Conservation (phyloP, 2,888 invertebrate genomes). For the Watsonalla cultraria region DNA sequence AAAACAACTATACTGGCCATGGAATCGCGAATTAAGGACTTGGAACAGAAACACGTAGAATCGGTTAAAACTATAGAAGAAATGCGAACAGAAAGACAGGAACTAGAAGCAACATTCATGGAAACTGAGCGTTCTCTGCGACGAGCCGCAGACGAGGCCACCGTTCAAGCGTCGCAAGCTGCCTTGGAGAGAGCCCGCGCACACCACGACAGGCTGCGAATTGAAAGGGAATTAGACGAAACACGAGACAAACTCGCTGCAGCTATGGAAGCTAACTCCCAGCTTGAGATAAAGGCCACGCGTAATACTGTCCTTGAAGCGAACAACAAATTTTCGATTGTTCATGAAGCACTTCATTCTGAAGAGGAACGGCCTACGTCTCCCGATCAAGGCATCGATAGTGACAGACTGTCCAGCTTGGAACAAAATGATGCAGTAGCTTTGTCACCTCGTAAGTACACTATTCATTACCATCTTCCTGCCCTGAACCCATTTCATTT, state of each 20-base stretch:
- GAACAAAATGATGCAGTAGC: slow-evolving; percentile 76
- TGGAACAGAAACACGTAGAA: slow-evolving; percentile 48
- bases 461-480: background rate
- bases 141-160: slow-evolving; percentile 84
- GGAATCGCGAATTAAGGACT: slow-evolving; percentile 48
- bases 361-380: slow-evolving; percentile 80
- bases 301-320: slow-evolving; percentile 52
- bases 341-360: slow-evolving; percentile 42
- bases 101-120: slow-evolving; percentile 56
- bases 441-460: slow-evolving; percentile 65
- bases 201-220: slow-evolving; percentile 82
- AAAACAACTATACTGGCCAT: slow-evolving; percentile 36
- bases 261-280: slow-evolving; percentile 50
- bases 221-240: slow-evolving; percentile 82
- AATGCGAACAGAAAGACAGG: slow-evolving; percentile 56
- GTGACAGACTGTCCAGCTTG: slow-evolving; percentile 84
- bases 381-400: slow-evolving; percentile 94
- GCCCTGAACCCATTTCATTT: too few species aligned
- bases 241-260: slow-evolving; percentile 66
- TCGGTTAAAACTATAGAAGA: slow-evolving; percentile 44
- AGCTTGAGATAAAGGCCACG: slow-evolving; percentile 67
- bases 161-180: slow-evolving; percentile 85
- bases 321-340: slow-evolving; percentile 47
- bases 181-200: slow-evolving; percentile 86
- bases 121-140: slow-evolving; percentile 79